phyloP scores from a whole-genome alignment of 2,113 vertebrate genomes.

The Myiozetetes cayanensis region DNA sequence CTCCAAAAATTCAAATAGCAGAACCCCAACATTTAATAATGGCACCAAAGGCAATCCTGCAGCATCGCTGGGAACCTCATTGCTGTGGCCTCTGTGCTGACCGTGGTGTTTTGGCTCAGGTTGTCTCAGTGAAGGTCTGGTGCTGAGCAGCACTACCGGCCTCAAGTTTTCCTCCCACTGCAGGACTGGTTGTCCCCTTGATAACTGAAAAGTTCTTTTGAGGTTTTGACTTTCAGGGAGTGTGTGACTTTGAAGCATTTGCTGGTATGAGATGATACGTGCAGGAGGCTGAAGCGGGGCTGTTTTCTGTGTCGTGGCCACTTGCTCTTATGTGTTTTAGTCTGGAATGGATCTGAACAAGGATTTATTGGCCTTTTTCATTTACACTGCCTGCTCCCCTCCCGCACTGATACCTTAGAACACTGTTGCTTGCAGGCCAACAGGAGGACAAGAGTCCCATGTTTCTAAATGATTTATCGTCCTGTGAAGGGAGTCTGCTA shows the following conservation, averaged over 20 bases:
- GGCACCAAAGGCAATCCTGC: rapidly evolving
- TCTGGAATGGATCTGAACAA: background rate
- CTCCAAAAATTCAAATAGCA: background rate
- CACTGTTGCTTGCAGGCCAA: background rate
- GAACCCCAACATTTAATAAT: background rate
- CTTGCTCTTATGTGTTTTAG: background rate
- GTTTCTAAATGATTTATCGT: background rate
- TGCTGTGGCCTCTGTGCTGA: background rate
- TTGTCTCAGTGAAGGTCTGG: background rate
- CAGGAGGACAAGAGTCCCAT: background rate
- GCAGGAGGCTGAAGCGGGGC: background rate
- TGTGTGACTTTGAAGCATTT: background rate
- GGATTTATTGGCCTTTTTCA: background rate
- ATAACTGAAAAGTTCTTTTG: background rate
- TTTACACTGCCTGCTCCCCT: background rate
- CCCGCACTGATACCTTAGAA: background rate
- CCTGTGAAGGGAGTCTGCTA: background rate
- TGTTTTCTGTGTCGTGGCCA: background rate
- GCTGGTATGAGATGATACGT: background rate
- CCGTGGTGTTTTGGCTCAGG: background rate
- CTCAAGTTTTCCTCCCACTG: background rate
- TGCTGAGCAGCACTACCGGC: background rate
- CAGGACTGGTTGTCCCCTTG: background rate
- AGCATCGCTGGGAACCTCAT: background rate
- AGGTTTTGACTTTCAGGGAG: background rate